phyloP scores from a whole-genome alignment of 2,797 vertebrate genomes.

The Enteromius treurensis region DNA sequence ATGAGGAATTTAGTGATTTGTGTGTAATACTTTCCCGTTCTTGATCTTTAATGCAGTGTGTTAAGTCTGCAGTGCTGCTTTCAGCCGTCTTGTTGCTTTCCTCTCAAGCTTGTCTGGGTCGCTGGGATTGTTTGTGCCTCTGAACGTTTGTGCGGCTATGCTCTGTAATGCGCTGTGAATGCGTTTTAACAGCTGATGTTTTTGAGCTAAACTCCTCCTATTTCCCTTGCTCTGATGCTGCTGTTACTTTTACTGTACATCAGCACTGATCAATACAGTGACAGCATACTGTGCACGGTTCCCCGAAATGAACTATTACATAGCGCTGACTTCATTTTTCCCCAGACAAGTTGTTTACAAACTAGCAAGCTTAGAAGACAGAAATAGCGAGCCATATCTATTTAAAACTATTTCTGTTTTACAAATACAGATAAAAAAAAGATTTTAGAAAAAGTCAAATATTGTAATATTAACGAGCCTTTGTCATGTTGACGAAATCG shows the following conservation, averaged over 20 bases:
- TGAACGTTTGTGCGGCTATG: conserved; percentile 45
- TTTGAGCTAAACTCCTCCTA: conserved; percentile 50
- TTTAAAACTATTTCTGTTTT: conserved; percentile 19
- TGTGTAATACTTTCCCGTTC: background rate
- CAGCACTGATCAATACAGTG: conserved; percentile 40
- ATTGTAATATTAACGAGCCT: conserved; percentile 35
- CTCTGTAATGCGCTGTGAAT: conserved; percentile 60
- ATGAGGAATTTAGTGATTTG: conserved; percentile 36
- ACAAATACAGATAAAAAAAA: conserved; percentile 6
- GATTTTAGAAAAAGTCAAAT: conserved; percentile 7
- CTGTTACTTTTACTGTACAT: conserved; percentile 42
- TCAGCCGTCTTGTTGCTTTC: background rate
- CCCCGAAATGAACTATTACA: conserved; percentile 23
- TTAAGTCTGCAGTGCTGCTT: background rate
- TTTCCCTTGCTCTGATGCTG: conserved; percentile 15
- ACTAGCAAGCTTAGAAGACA: conserved; percentile 18
- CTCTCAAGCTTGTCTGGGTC: conserved; percentile 48
- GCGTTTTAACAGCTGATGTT: conserved; percentile 61
- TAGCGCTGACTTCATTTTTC: conserved; percentile 36
- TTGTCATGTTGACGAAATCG: conserved; percentile 37
- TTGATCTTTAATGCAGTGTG: background rate
- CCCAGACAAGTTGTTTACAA: conserved; percentile 38
- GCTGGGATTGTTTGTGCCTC: conserved; percentile 63
- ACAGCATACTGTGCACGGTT: conserved; percentile 15
- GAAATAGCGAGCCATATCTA: conserved; percentile 41